Conservation (phyloP, 1,140 invertebrate species). For the Drosophila obscura region DNA sequence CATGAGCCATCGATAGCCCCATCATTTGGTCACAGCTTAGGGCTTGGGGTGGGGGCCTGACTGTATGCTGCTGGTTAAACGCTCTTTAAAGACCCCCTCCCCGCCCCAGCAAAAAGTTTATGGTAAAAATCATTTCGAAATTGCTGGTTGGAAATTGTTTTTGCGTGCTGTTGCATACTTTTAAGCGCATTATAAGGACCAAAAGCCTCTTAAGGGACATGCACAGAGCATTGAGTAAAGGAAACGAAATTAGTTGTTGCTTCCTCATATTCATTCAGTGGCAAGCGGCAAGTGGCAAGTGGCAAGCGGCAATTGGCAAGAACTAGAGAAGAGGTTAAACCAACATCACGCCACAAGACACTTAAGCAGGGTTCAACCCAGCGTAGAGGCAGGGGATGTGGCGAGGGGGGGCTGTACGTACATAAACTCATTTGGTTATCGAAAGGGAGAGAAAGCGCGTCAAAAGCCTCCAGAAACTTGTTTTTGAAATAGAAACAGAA, state of each 20-base stretch:
- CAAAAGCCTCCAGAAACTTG: slow-evolving; percentile 69
- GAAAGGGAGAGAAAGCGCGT: slow-evolving; percentile 39
- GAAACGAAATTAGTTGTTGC: slow-evolving; percentile 28
- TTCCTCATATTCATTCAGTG: slow-evolving; percentile 20
- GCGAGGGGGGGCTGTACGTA: slow-evolving; percentile 1
- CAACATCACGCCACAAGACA: slow-evolving; percentile 32
- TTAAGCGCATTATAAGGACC: slow-evolving; percentile 48
- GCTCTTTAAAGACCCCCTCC: neutral
- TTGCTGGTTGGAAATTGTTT: slow-evolving; percentile 48
- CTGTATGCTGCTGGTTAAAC: neutral
- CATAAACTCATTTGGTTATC: slow-evolving; percentile 80
- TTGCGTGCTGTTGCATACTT: slow-evolving; percentile 70
- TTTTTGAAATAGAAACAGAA: slow-evolving; percentile 72
- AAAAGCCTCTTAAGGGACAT: slow-evolving; percentile 7
- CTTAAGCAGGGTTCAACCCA: slow-evolving; percentile 30
- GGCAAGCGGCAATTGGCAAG: neutral
- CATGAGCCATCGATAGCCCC: slow-evolving; percentile 1
- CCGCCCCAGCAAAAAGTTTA: slow-evolving; percentile 17
- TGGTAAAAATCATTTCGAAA: slow-evolving; percentile 40
- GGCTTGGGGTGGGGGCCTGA: neutral
- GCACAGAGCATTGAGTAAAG: slow-evolving; percentile 2
- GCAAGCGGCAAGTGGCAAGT: slow-evolving; percentile 4
- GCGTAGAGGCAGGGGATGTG: too few relatives aligned
- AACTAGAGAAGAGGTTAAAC: slow-evolving; percentile 26
- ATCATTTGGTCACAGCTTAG: slow-evolving; percentile 7